Conservation (phyloP, 2,888 invertebrate genomes). For the Eupithecia inturbata region DNA sequence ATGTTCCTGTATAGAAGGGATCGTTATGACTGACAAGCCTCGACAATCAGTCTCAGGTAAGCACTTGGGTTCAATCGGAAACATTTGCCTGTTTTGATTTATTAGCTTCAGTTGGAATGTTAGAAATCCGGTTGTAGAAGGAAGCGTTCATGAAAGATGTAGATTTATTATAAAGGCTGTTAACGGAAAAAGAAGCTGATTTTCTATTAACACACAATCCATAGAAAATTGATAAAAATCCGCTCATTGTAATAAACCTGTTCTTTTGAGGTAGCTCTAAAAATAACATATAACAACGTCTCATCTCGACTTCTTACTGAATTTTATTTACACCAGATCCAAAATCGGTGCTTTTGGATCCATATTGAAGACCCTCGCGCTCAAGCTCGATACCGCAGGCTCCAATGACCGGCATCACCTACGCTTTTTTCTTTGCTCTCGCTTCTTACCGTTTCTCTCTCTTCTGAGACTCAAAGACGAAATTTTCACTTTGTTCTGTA, state of each 20-base stretch:
- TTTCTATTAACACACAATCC: neutral
- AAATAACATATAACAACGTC: neutral
- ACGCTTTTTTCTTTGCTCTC: neutral
- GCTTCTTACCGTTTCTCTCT: neutral
- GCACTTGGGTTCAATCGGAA: neutral
- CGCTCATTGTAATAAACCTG: neutral
- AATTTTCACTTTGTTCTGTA: neutral
- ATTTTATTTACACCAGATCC: neutral
- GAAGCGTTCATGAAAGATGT: neutral
- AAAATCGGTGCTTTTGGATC: neutral
- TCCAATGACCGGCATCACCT: too few relatives aligned
- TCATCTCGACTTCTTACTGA: neutral
- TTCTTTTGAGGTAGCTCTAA: too few relatives aligned
- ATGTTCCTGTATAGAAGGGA: conserved; percentile 56
- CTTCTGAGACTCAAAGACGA: neutral
- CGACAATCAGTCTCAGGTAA: conserved; percentile 26
- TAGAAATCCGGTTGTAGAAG: neutral
- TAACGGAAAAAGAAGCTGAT: neutral
- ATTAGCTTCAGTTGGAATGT: neutral
- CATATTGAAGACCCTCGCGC: neutral
- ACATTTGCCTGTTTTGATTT: neutral
- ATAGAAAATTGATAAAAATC: neutral
- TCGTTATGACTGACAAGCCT: conserved; percentile 41
- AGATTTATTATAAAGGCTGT: neutral
- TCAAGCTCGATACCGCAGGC: too few relatives aligned